Evolutionary conservation across 2,797 vertebrate genomes (phyloP), one percentile per base, ranked within the genome.

Genomic region (Enteromius mattozi): DNA sequence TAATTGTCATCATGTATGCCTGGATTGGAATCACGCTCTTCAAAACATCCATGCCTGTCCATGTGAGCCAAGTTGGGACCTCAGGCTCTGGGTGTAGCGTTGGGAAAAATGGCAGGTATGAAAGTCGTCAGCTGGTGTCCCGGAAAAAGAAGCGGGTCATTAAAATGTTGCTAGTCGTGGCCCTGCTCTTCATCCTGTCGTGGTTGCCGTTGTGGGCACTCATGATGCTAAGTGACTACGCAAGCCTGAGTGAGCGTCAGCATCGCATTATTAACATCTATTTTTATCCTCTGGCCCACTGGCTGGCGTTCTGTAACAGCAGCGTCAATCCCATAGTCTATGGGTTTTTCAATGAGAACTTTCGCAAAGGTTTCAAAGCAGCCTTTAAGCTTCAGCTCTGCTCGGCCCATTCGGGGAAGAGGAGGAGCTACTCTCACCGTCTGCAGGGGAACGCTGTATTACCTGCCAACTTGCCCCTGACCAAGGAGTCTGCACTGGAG

Each of bases 221-320:
- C 75, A 97, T 98, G 96, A 97, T 99, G 97, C 94, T 98, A 24
- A 97, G 96, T 0, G 97, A 98, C 91, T 98, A 99, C 0, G 94
- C 95, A 30, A 94, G 92, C 87, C 91, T 99, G 59, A 96, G 93
- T 0, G 92, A 95, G 51, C 68, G 72, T 21, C 95, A 97, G 81
- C 66, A 96, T 21, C 93, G 92, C 0, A 42, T 97, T 88, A 95
- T 98, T 81, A 97, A 98, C 80, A 96, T 97, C 81, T 99, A 98
- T 0, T 85, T 96, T 72, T 98, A 97, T 14, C 97, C 97, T 2
- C 93, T 97, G 0, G 98, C 98, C 3, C 98, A 98, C 91, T 98
- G 98, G 97, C 78, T 99, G 86, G 97, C 97, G 30, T 99, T 99
- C 88, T 97, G 94, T 91, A 99, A 99, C 90, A 99, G 97, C 93